These are phyloP conservation scores for Drosophila mettleri DNA, from an alignment of 2,888 invertebrate species.

Conservation along the genomic window DNA sequence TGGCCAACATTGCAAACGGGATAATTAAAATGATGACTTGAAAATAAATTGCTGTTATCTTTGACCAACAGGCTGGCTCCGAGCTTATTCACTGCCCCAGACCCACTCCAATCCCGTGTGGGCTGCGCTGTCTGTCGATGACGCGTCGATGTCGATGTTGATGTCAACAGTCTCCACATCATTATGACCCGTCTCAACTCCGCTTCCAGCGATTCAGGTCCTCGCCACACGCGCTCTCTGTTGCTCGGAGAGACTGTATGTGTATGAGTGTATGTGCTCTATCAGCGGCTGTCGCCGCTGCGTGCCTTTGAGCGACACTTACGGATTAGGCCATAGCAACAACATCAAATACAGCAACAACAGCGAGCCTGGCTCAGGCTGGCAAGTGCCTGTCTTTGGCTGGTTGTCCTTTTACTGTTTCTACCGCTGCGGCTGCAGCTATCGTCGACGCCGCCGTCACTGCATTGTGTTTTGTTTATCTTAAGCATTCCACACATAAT, in stretches of 20 bases:
- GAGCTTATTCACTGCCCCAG: slow-evolving; percentile 3
- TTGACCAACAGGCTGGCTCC: slow-evolving; percentile 81
- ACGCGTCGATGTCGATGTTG: slow-evolving; percentile 68
- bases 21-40: slow-evolving; percentile 84
- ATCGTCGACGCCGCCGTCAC: slow-evolving; percentile 28
- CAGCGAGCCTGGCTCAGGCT: slow-evolving; percentile 38
- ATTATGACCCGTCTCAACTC: slow-evolving; percentile 53
- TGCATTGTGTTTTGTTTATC: slow-evolving; percentile 77
- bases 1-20: slow-evolving; percentile 75
- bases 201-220: slow-evolving; percentile 14
- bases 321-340: slow-evolving; percentile 74
- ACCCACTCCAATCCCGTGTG: not conserved
- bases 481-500: slow-evolving; percentile 79
- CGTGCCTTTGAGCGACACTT: slow-evolving; percentile 79
- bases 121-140: slow-evolving; percentile 60
- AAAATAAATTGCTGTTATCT: slow-evolving; percentile 84
- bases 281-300: slow-evolving; percentile 71
- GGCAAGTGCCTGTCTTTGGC: slow-evolving; percentile 66
- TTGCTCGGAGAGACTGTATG: not conserved
- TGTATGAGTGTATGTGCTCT: slow-evolving; percentile 67
- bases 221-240: slow-evolving; percentile 14
- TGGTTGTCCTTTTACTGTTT: slow-evolving; percentile 64
- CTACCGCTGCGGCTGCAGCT: slow-evolving; percentile 28
- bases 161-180: slow-evolving; percentile 65
- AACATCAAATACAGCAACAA: slow-evolving; percentile 33